Evolutionary conservation across 2,113 vertebrate genomes (phyloP), one percentile per base, ranked within the genome.

Genomic region (Microtus montanus): DNA sequence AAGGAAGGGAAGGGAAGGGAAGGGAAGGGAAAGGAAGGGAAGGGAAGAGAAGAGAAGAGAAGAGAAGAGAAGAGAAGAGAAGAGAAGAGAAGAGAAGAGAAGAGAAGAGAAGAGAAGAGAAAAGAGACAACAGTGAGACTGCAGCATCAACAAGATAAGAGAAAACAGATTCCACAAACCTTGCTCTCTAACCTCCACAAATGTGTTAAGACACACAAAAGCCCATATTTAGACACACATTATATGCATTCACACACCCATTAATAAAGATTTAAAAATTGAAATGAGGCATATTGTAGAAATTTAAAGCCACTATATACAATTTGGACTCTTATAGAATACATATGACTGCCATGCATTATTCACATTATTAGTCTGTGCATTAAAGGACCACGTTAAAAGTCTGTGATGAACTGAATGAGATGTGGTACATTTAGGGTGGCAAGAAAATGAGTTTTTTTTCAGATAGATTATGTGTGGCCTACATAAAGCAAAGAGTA

Each of bases 1-100:
- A 15, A 30, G 11, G 30, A 5, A 6, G 2, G 30, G 2, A 35
- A 13, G 0, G 33, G 30, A 35, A 7, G 14, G 14, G 30, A 35
- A 7, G 14, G 2, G 14, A 15, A n/a, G 20, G 30, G 30, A 33
- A 6, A 6, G 66, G 30, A 35, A 15, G 11, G 66, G 30, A 14
- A 33, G 11, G 66, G 30, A 82, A 41, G 38, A 41, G 38, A 41
- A 41, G 38, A 41, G 38, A 41, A 41, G 38, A 41, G 38, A 41
- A 41, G 38, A 41, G 38, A 41, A 41, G 38, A 41, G 38, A 41
- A 41, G 38, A 41, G 38, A 41, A 41, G 38, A 41, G 38, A 41
- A 41, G 38, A 41, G 38, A 41, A 41, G 38, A 41, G 38, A 41
- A 41, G 38, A 41, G 38, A 41, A 41, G 38, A 41, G 38, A 41